Evolutionary conservation across 1,140 invertebrate genomes (phyloP).

Genomic region (Drosophila bifasciata): DNA sequence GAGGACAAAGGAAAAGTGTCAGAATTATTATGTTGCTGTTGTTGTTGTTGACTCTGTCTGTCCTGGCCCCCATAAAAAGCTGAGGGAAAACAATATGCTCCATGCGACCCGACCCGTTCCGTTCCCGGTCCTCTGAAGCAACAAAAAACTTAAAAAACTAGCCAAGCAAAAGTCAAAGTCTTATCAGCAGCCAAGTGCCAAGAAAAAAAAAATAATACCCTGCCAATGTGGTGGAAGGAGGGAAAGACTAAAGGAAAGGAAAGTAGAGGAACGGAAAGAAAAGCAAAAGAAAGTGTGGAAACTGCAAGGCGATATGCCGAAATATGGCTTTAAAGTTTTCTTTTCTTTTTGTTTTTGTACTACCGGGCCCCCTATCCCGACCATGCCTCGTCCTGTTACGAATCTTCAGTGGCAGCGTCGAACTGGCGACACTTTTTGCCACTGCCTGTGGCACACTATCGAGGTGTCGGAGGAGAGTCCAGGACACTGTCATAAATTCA

Average conservation of each 20-base stretch:
- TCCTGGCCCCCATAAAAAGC: slow-evolving; percentile 58
- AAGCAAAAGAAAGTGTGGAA: slow-evolving; percentile 24
- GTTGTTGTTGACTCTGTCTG: slow-evolving; percentile 33
- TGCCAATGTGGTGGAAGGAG: not conserved
- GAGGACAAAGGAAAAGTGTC: slow-evolving; percentile 52
- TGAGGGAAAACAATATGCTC: slow-evolving; percentile 70
- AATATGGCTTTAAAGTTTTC: slow-evolving; percentile 61
- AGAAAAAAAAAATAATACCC: slow-evolving; percentile 28
- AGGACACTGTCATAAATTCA: slow-evolving; percentile 77
- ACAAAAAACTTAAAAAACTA: slow-evolving; percentile 67
- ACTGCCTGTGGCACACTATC: slow-evolving; percentile 18
- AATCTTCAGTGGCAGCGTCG: slow-evolving; percentile 45
- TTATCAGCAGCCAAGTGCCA: slow-evolving; percentile 70
- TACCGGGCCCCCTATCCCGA: no score
- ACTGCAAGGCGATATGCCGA: slow-evolving; percentile 58
- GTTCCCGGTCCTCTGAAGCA: not conserved
- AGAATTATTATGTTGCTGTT: slow-evolving; percentile 70
- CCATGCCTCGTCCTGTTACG: slow-evolving; percentile 9
- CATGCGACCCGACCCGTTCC: not conserved
- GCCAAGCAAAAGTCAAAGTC: slow-evolving; percentile 67
- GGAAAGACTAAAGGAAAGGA: slow-evolving; percentile 3
- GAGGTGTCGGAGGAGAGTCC: slow-evolving; percentile 21
- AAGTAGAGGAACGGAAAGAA: slow-evolving; percentile 6
- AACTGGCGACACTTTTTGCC: slow-evolving; percentile 65
- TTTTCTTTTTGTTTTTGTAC: slow-evolving; percentile 7